Evolutionary conservation across 2,888 invertebrate genomes (phyloP).

Genomic region (Campoplex capitator): DNA sequence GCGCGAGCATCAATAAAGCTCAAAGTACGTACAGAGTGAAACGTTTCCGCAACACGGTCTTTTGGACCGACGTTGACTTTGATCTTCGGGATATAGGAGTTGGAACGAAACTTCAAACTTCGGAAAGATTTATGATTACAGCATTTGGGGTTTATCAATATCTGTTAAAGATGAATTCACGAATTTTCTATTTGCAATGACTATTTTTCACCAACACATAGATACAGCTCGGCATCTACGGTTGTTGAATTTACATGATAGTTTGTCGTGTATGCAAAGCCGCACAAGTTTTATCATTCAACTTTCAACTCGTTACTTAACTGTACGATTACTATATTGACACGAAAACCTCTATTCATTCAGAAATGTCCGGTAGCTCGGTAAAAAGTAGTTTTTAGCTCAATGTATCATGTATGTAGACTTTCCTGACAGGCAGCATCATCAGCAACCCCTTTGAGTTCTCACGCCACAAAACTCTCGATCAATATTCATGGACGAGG

Average conservation of each 20-base stretch:
- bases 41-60: too few species aligned
- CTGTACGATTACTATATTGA: conserved; percentile 1
- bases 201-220: too few species aligned
- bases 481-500: conserved; percentile 76
- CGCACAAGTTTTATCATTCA: background rate
- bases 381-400: background rate
- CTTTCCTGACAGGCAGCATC: conserved; percentile 28
- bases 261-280: background rate
- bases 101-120: too few species aligned
- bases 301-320: too few species aligned
- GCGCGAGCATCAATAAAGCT: conserved; percentile 46
- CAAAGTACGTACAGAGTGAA: conserved; percentile 11
- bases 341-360: background rate
- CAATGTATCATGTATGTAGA: background rate
- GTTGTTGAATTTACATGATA: background rate
- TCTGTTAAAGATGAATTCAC: too few species aligned
- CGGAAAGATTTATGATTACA: too few species aligned
- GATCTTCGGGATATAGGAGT: too few species aligned
- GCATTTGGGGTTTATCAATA: too few species aligned
- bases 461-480: conserved; percentile 46
- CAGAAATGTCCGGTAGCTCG: background rate
- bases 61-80: too few species aligned
- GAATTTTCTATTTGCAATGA: too few species aligned
- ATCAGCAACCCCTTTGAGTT: conserved; percentile 34
- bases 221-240: background rate